Evolutionary conservation across 30 jellyfish, hydroid and myxozoan species (phyloP).

Genomic region (Phacellophora camtschatica): DNA sequence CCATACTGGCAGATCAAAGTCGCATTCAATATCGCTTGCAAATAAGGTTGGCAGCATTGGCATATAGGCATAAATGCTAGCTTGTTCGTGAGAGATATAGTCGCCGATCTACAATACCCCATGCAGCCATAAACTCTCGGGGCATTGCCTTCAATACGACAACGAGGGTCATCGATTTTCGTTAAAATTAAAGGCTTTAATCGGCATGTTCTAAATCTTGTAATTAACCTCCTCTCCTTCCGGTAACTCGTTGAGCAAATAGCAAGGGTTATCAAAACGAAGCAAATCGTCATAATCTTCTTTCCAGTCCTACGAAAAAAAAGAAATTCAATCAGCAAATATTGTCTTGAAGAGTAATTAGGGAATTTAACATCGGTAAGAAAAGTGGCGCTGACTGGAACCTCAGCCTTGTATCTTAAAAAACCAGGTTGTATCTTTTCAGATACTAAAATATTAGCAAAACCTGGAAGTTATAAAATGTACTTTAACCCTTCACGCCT

Average conservation of each 20-base stretch:
- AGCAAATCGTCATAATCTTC: slow-evolving; percentile 57
- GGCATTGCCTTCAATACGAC: slow-evolving; percentile 48
- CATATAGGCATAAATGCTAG: slow-evolving; percentile 24
- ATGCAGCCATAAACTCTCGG: slow-evolving; percentile 56
- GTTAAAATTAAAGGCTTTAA: slow-evolving; percentile 10
- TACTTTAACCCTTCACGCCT: too few relatives aligned
- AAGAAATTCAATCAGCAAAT: too few relatives aligned
- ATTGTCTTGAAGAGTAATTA: too few relatives aligned
- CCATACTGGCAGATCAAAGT: slow-evolving; percentile 27
- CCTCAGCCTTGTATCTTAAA: too few relatives aligned
- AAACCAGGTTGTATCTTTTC: too few relatives aligned
- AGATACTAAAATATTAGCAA: too few relatives aligned
- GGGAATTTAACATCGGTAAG: too few relatives aligned
- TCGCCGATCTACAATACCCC: slow-evolving; percentile 55
- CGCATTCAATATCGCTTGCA: slow-evolving; percentile 42
- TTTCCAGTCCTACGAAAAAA: slow-evolving; percentile 50
- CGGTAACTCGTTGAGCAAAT: slow-evolving; percentile 34
- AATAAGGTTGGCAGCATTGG: slow-evolving; percentile 61
- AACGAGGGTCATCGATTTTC: slow-evolving; percentile 32
- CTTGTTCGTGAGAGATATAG: slow-evolving; percentile 49
- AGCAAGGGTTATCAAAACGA: slow-evolving; percentile 65
- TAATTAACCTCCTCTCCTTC: slow-evolving; percentile 37
- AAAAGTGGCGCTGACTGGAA: too few relatives aligned
- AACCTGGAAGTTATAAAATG: too few relatives aligned
- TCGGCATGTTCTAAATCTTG: slow-evolving; percentile 25